Conservation (phyloP, 2,113 vertebrate species). For the Ptyas mucosa region DNA sequence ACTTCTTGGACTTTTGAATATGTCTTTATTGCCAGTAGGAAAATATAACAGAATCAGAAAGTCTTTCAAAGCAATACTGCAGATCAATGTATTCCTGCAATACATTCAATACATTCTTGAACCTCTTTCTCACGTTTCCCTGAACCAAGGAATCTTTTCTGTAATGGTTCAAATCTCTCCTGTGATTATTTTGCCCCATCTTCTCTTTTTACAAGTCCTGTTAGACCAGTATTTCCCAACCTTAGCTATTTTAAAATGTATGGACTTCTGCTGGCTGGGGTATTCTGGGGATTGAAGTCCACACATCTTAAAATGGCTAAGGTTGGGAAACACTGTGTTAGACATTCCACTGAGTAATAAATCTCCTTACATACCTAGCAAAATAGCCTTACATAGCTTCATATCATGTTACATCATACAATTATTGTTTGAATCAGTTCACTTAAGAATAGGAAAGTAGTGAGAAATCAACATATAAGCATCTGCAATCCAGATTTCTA, state of each 20-base stretch:
- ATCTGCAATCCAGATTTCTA: background rate
- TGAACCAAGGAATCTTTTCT: background rate
- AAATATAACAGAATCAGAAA: background rate
- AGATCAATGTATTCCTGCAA: background rate
- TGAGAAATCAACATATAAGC: background rate
- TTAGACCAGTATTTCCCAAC: background rate
- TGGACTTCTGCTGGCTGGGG: background rate
- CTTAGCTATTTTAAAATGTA: background rate
- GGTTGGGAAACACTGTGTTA: too few relatives aligned
- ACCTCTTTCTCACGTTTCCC: background rate
- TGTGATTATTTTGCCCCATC: background rate
- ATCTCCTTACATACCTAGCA: background rate
- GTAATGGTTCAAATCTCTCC: background rate
- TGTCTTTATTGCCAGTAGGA: background rate
- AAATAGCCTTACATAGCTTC: background rate
- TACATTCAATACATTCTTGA: background rate
- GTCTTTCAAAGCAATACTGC: background rate
- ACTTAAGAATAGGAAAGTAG: background rate
- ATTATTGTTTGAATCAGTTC: background rate
- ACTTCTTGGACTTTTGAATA: background rate
- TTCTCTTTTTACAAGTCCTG: background rate
- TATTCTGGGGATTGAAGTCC: background rate
- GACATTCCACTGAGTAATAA: background rate
- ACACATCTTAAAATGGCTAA: background rate
- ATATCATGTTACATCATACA: background rate